Evolutionary conservation across 2,797 vertebrate species (phyloP).

Genomic region (Sus cebifrons): DNA sequence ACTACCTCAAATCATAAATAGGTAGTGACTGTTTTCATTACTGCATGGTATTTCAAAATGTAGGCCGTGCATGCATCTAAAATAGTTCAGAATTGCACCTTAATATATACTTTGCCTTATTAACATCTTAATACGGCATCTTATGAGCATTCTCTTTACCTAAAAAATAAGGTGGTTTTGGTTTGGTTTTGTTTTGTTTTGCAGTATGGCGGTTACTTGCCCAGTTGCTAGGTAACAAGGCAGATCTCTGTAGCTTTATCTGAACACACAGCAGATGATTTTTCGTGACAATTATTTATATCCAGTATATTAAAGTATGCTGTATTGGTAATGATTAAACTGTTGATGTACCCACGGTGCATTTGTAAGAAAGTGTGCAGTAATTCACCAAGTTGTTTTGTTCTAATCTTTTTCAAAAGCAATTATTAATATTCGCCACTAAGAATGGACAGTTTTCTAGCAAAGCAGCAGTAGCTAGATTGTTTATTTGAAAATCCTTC

Average conservation of each 20-base stretch:
- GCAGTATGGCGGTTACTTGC: conserved; percentile 90
- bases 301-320: conserved; percentile 84
- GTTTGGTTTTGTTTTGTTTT: conserved; percentile 72
- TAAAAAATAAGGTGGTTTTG: conserved; percentile 81
- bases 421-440: conserved; percentile 76
- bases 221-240: conserved; percentile 96
- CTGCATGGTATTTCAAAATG: conserved; percentile 78
- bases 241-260: conserved; percentile 92
- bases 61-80: conserved; percentile 64
- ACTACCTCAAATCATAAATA: conserved; percentile 70
- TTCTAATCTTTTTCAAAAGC: conserved; percentile 66
- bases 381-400: conserved; percentile 77
- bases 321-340: conserved; percentile 85
- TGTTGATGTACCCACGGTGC: conserved; percentile 70
- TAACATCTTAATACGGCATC: conserved; percentile 82
- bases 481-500: conserved; percentile 76
- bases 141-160: conserved; percentile 84
- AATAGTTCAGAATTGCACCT: conserved; percentile 68
- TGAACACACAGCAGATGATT: conserved; percentile 88
- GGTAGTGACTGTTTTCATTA: conserved; percentile 74
- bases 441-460: conserved; percentile 79
- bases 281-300: conserved; percentile 89
- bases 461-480: conserved; percentile 66
- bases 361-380: conserved; percentile 57
- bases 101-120: conserved; percentile 84